Base-by-base conservation (phyloP, 2,797 vertebrate species). In the Arrhamphus sclerolepis region DNA sequence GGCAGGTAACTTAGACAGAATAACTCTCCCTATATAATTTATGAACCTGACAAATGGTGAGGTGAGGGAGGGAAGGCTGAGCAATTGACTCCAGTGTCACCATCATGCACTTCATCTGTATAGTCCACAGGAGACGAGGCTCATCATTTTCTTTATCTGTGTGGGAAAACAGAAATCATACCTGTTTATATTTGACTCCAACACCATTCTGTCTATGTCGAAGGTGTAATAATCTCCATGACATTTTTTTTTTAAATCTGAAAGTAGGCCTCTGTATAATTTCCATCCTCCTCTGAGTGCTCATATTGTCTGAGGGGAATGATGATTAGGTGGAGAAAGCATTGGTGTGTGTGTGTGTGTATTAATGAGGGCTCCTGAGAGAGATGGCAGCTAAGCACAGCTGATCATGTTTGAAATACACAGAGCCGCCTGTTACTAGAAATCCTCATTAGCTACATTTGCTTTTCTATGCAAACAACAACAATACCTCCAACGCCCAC, bases 1-100 rank as follows among this genome's bases (percentile, higher is more conserved):
- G 94, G 94, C 94, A 95, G 94, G 94, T 95, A 91, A 91, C 65
- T 40, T 53, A 80, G 64, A 64, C 70, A 58, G n/a, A 26, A 62
- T 46, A 26, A 34, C 49, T 50, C 60, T 38, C 52, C 47, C 2
- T 88, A 28, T 71, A 91, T 92, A 85, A 91, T 92, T 87, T 60
- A 92, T 91, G 78, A 86, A 75, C 67, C 59, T 74, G 69, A 65
- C 76, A 77, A 85, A 87, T 78, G 75, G 70, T 31, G 69, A 75
- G 62, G 72, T 60, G 72, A 70, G 67, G 63, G 49, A 58, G 66
- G 75, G 59, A 52, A 54, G 75, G 77, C 41, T 38, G 62, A 66
- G 56, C 63, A 77, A 26, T 57, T 73, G 83, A 86, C 84, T 84
- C 78, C 62, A 44, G 72, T 75, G 75, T 78, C 79, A 73, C 63